Evolutionary conservation across 2,113 vertebrate species (phyloP), one percentile per base, ranked within the genome.

Genomic region (Hypomesus transpacificus): DNA sequence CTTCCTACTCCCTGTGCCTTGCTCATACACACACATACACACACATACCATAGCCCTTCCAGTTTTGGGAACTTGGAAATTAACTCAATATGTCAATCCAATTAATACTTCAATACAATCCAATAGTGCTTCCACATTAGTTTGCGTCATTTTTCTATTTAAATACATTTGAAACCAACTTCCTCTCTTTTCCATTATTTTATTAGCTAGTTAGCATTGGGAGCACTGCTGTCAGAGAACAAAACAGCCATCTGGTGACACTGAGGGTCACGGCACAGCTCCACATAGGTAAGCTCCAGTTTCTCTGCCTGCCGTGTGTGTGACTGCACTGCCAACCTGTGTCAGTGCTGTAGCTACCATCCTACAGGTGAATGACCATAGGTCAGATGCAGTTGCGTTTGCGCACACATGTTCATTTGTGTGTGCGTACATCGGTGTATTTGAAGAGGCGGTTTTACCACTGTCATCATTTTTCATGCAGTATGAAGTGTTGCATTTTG

Each of bases 241-340:
- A 61, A 77, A 78, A 2, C 57, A 73, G 24, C 79, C 79, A 85
- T 82, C 81, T 84, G 79, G 65, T 50, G 69, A 77, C 71, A 79
- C 58, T 75, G 11, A 58, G 69, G 79, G 80, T 83, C 78, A 79
- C 16, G 61, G 68, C 64, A 80, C 72, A 75, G 72, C 70, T 82
- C 77, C 51, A 24, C 77, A 74, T 56, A 74, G 81, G 64, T 81
- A 75, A 56, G 58, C 69, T 79, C 39, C 39, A 46, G 39, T 46
- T 2, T 70, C 68, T 69, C 24, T 20, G 24, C 14, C 5, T 61
- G 69, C 14, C 31, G 2, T 52, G 69, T 61, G 24, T 68, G 7
- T 46, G 39, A 46, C 39, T 46, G 5, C 31, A 6, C 39, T 2
- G 7, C 39, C 39, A 46, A 46, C 39, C 8, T 46, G 39, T 9